Evolutionary conservation across 2,797 vertebrate genomes (phyloP), one percentile per base, ranked within the genome.

Genomic region (Telmatherina bonti): DNA sequence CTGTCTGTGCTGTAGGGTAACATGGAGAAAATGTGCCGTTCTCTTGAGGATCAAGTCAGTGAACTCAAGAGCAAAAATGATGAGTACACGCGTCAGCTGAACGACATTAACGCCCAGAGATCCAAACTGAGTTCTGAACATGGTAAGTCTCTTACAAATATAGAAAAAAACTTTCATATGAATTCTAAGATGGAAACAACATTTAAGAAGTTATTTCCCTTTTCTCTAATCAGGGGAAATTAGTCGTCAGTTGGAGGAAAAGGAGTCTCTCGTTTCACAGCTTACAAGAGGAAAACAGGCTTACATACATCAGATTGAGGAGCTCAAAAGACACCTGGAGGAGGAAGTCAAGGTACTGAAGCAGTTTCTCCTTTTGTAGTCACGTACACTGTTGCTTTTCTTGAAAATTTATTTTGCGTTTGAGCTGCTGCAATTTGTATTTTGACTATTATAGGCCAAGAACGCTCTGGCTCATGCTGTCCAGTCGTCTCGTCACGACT

Each of bases 231-330:
- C 45, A 96, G 96, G 93, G 61, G 96, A 96, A 85, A 87, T 93
- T 62, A 73, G 69, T 52, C 93, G 83, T 56, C 95, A 95, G 13
- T 43, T 96, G 67, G 95, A 96, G 76, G 95, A 97, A 81, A 96
- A 95, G 70, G 95, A 96, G n/a, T 82, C 94, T 41, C 84, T 96
- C 63, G 91, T 96, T 79, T 96, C 94, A 52, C 96, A 96, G 74
- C 73, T 96, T 5, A 94, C 91, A 26, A 91, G 94, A 85, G 83
- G 92, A 35, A 96, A 96, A 81, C 95, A 95, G 33, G 93, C 91
- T 31, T 94, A 91, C 59, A 93, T 91, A 13, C 95, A 96, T 76
- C 95, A 96, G 79, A 87, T 89, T 35, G 95, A 96, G 53, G 95
- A 96, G 72, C 81, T 96, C 2, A 96, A 95, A 83, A 92, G 94